Percentiles rank a stretch among this genome's conserved stretches.
These are phyloP conservation scores for Dione juno DNA, from an alignment of 2,888 invertebrate species.

Conservation along the genomic window DNA sequence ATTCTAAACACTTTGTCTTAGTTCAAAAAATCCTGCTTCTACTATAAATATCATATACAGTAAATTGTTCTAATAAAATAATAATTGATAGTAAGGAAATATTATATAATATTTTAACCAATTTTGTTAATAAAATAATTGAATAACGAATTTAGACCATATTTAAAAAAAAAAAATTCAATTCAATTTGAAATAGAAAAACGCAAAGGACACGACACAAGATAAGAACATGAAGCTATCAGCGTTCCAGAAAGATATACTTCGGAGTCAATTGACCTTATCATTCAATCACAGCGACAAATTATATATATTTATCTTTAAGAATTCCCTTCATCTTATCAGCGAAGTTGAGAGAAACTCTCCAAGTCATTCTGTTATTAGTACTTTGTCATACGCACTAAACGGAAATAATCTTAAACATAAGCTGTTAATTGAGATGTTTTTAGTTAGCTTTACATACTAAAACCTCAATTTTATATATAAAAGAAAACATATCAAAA, in stretches of 20 bases:
- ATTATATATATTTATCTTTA: not conserved
- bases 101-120: too few relatives aligned
- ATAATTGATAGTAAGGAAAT: too few relatives aligned
- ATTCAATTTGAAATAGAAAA: not conserved
- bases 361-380: too few relatives aligned
- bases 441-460: not conserved
- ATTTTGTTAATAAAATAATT: too few relatives aligned
- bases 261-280: not conserved
- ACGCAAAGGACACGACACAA: not conserved
- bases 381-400: not conserved
- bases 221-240: slow-evolving; percentile 2
- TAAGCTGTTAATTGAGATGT: not conserved
- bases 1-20: too few relatives aligned
- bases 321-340: not conserved
- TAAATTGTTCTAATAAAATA: too few relatives aligned
- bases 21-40: too few relatives aligned
- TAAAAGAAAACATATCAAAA: not conserved
- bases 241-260: slow-evolving; percentile 4
- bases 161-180: too few relatives aligned
- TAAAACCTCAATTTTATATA: not conserved
- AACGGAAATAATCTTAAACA: not conserved
- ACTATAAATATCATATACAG: too few relatives aligned
- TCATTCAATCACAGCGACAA: slow-evolving; percentile 4
- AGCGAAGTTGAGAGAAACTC: too few relatives aligned
- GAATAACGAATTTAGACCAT: too few relatives aligned